Conservation (phyloP, 2,797 vertebrate genomes). For the Gymnothorax reevesii region DNA sequence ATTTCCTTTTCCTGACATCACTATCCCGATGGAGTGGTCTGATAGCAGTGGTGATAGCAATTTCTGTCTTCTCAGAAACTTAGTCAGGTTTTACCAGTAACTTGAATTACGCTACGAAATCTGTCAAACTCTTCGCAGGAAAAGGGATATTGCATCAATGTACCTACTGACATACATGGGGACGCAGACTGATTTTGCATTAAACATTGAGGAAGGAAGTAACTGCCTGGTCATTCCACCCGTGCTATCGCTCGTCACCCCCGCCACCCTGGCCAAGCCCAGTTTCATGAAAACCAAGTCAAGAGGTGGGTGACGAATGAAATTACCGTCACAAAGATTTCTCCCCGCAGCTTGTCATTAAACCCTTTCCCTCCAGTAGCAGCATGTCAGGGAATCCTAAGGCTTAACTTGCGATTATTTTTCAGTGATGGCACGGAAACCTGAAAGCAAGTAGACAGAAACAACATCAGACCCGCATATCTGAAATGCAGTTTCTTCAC, state of each 20-base stretch:
- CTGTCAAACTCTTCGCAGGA: neutral
- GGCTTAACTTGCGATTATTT: neutral
- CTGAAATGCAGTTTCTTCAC: neutral
- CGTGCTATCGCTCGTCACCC: neutral
- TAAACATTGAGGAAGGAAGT: neutral
- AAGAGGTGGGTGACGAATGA: neutral
- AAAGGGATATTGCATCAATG: neutral
- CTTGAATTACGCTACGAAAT: neutral
- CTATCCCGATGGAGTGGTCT: neutral
- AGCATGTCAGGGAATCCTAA: neutral
- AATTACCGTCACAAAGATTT: neutral
- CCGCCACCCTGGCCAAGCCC: neutral
- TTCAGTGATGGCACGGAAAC: neutral
- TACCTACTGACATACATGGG: neutral
- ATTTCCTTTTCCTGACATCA: neutral
- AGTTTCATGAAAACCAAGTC: neutral
- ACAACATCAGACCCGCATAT: neutral
- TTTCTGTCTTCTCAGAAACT: neutral
- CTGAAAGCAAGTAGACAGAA: neutral
- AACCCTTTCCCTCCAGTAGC: neutral
- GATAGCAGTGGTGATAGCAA: neutral
- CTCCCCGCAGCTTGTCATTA: neutral
- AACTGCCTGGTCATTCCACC: neutral
- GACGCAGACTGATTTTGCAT: neutral
- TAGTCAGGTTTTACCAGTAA: neutral